Conservation (phyloP, 53 echinoderm and acorn worm species). For the Holothuria leucospilota region DNA sequence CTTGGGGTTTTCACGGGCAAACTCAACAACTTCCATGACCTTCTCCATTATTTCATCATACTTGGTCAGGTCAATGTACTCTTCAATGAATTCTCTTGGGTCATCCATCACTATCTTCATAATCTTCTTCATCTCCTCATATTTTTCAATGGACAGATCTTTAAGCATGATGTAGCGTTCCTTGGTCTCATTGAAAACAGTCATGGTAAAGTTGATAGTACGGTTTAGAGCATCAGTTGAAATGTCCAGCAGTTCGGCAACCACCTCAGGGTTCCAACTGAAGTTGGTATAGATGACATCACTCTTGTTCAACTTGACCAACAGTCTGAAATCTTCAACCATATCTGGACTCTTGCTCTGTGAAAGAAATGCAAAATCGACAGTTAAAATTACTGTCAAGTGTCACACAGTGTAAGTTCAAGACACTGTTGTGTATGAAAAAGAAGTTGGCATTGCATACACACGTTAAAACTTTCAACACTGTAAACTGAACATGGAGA, state of each 20-base stretch:
- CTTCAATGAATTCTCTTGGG: conserved; percentile 44
- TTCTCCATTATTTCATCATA: conserved; percentile 41
- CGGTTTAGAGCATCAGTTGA: conserved; percentile 63
- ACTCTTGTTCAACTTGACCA: conserved; percentile 88
- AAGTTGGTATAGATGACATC: conserved; percentile 96
- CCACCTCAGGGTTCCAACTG: conserved; percentile 94
- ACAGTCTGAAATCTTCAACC: conserved; percentile 78
- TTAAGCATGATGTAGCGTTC: not conserved
- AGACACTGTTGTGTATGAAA: too few relatives aligned
- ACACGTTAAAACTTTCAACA: too few relatives aligned
- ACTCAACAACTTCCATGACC: conserved; percentile 52
- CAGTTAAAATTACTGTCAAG: too few relatives aligned
- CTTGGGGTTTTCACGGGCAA: conserved; percentile 59
- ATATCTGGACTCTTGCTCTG: conserved; percentile 75
- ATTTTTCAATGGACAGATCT: not conserved
- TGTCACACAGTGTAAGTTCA: too few relatives aligned
- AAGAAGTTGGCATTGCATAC: too few relatives aligned
- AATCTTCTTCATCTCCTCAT: not conserved
- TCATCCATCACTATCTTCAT: conserved; percentile 6
- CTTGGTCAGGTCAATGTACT: conserved; percentile 48
- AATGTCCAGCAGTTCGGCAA: conserved; percentile 64
- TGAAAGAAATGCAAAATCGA: not conserved
- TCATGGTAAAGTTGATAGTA: conserved; percentile 69
- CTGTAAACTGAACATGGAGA: too few relatives aligned
- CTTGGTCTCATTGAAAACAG: conserved; percentile 65